Conservation (phyloP, 2,888 invertebrate genomes). For the Cylloceria caligata region DNA sequence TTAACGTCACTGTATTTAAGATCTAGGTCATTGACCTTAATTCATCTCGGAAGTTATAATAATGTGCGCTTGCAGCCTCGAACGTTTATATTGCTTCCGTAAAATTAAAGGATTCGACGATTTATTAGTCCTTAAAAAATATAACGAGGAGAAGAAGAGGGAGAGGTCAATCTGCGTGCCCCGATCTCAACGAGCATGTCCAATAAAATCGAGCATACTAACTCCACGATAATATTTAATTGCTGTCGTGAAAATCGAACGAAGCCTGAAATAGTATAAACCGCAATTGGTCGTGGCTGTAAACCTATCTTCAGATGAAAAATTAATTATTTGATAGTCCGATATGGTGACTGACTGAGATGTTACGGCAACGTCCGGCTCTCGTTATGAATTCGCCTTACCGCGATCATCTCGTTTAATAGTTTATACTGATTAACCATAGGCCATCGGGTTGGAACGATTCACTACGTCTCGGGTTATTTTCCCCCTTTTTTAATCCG, state of each 20-base stretch:
- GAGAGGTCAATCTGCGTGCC: conserved; percentile 12
- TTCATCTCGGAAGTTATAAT: background rate
- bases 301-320: conserved; percentile 65
- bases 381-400: conserved; percentile 1
- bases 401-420: conserved; percentile 27
- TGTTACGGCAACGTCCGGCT: background rate
- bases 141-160: background rate
- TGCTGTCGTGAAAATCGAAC: conserved; percentile 51
- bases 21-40: background rate
- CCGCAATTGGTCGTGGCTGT: conserved; percentile 70
- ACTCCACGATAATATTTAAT: conserved; percentile 63
- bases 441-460: conserved; percentile 41
- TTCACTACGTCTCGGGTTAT: conserved; percentile 50
- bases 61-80: no score
- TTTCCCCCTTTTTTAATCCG: conserved; percentile 32
- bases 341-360: conserved; percentile 46
- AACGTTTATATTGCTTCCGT: background rate
- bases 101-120: conserved; percentile 11
- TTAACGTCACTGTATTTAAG: background rate
- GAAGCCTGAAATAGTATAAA: conserved; percentile 65
- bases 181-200: conserved; percentile 1
- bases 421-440: conserved; percentile 49
- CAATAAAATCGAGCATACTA: conserved; percentile 37
- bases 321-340: conserved; percentile 71
- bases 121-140: background rate